Conservation (phyloP, 2,113 vertebrate genomes). For the Phainopepla nitens region DNA sequence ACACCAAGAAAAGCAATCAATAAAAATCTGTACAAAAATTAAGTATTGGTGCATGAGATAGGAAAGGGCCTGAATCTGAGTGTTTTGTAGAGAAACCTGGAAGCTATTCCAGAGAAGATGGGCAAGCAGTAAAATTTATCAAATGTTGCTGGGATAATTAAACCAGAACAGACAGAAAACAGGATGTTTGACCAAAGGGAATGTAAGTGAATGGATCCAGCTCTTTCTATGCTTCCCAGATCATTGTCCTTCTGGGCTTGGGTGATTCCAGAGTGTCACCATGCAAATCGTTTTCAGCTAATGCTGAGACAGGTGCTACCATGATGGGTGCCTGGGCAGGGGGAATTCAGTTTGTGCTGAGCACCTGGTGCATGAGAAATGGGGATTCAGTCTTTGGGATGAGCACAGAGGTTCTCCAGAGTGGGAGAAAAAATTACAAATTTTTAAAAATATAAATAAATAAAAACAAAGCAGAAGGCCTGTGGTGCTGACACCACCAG, state of each 20-base stretch:
- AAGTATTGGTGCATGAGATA: neutral
- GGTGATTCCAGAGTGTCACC: neutral
- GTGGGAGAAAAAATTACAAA: rapidly evolving
- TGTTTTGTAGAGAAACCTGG: neutral
- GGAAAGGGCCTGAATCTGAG: neutral
- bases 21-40: neutral
- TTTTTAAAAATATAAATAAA: neutral
- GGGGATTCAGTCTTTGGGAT: neutral
- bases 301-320: neutral
- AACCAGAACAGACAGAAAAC: neutral
- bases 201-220: neutral
- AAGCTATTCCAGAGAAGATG: neutral
- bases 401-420: neutral
- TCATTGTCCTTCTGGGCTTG: neutral
- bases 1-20: neutral
- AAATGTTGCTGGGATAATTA: neutral
- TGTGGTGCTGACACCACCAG: neutral
- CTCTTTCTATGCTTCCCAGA: neutral
- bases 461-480: neutral
- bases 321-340: neutral
- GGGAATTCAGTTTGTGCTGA: neutral
- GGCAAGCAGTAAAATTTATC: neutral
- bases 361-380: neutral
- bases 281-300: neutral
- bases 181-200: neutral